Base-by-base conservation (phyloP, 2,113 vertebrate genomes). In the Tangachromis dhanisi region DNA sequence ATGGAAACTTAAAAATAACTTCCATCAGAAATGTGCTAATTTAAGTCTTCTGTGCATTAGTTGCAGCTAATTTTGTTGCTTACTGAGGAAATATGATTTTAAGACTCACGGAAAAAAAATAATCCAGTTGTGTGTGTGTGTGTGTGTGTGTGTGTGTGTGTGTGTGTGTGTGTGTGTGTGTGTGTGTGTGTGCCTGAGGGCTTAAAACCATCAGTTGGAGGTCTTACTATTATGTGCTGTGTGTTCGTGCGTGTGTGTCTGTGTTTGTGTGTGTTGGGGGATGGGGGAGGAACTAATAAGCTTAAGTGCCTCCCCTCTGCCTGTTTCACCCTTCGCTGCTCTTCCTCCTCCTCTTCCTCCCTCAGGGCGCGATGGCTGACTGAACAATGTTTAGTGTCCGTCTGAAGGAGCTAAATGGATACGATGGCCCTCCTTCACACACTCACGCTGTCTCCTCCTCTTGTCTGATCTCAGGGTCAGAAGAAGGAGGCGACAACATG, bases 321-420 rank as follows among this genome's bases (percentile, higher is more conserved):
- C 40, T 84, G 40, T 61, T 88, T 88, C 92, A 91, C 85, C 91
- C 86, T 71, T 83, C 87, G 47, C 80, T 89, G 79, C 82, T 89
- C 91, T 89, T 92, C 91, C 90, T 94, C 87, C 89, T 88, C 84
- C 33, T 91, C 92, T 89, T 79, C 90, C 71, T 90, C 88, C 90
- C 87, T 80, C 19, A 61, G 90, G 93, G 47, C 66, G 85, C 87
- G 80, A 92, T 83, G 85, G 89, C 80, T 91, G 90, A 92, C 82
- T 94, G 91, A 94, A 94, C 85, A 92, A 84, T 90, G 90, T 91
- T 93, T 92, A 90, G 92, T 90, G 92, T 86, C 86, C 45, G 88
- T 85, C 85, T 92, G 88, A 84, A 88, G 88, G 81, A 92, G 88
- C 93, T 92, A 89, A 92, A 89, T 89, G 54, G 90, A 93, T 71